These are phyloP conservation scores for Sycon ciliatum DNA, from an alignment of 37 sponge, comb jelly and placozoan species.

Conservation along the genomic window DNA sequence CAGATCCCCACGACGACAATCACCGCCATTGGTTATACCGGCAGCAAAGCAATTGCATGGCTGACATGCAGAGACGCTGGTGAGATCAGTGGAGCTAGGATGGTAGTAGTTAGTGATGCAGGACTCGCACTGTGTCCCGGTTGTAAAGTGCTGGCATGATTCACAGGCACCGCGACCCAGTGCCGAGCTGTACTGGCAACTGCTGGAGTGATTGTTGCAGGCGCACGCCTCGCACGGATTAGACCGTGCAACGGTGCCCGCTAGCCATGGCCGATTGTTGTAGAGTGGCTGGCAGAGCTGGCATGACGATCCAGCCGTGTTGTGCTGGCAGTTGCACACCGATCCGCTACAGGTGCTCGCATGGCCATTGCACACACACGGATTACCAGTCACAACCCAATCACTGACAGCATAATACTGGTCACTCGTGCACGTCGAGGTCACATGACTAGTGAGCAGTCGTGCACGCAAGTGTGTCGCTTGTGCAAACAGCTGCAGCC, in stretches of 20 bases:
- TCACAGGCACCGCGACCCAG: constrained; percentile 39
- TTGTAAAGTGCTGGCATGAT: constrained; percentile 44
- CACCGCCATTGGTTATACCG: constrained; percentile 41
- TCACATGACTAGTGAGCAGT: too few species aligned
- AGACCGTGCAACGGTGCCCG: constrained; percentile 44
- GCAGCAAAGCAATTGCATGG: constrained; percentile 41
- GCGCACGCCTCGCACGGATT: constrained; percentile 54
- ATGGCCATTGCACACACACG: constrained; percentile 70
- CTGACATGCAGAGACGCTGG: constrained; percentile 25
- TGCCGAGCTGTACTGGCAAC: constrained; percentile 36
- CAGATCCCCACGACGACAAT: constrained; percentile 19
- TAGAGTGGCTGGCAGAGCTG: constrained; percentile 62
- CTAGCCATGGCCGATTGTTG: constrained; percentile 68
- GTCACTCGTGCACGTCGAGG: too few species aligned
- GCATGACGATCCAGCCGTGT: constrained; percentile 69
- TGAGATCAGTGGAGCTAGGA: constrained; percentile 15
- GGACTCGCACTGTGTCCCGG: constrained; percentile 42
- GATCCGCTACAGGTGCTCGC: constrained; percentile 36
- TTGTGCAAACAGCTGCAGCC: constrained; percentile 28
- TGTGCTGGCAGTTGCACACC: constrained; percentile 66
- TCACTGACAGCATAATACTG: constrained; percentile 52
- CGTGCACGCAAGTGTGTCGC: constrained; percentile 45
- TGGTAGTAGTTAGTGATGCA: constrained; percentile 45
- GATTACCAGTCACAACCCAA: constrained; percentile 34
- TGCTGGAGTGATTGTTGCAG: constrained; percentile 49